phyloP scores from a whole-genome alignment of 2,797 vertebrate genomes.

The Semaprochilodus insignis region DNA sequence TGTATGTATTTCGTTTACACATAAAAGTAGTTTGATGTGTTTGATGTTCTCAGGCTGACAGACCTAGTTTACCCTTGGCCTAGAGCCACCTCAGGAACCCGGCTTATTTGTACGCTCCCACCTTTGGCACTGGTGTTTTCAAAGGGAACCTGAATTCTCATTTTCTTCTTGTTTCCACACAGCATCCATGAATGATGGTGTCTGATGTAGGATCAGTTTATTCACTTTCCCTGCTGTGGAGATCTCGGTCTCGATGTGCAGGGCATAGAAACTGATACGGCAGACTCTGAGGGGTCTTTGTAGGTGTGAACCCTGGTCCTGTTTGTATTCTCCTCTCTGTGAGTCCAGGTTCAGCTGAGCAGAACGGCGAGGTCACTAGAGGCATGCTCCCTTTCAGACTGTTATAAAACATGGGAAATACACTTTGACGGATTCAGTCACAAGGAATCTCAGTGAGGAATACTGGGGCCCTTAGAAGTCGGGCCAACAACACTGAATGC shows the following conservation, averaged over 20 bases:
- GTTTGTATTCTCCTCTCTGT: not conserved
- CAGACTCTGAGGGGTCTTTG: not conserved
- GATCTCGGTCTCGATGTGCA: not conserved
- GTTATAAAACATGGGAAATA: not conserved
- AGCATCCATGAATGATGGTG: not conserved
- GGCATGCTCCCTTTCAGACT: slow-evolving; percentile 11
- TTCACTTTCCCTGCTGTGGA: not conserved
- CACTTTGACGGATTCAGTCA: slow-evolving; percentile 36
- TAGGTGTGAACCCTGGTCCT: slow-evolving; percentile 10
- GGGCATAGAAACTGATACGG: not conserved
- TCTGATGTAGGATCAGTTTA: not conserved
- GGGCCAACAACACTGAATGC: not conserved
- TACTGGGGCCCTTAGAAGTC: not conserved
- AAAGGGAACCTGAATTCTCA: not conserved
- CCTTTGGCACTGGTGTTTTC: not conserved
- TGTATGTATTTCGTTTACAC: not conserved
- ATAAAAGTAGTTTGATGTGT: not conserved
- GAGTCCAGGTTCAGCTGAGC: slow-evolving; percentile 1
- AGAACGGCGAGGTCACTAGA: slow-evolving; percentile 15
- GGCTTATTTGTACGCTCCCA: not conserved
- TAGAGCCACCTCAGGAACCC: not conserved
- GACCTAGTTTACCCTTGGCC: slow-evolving; percentile 3
- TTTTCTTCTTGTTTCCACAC: not conserved
- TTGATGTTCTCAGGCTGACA: not conserved
- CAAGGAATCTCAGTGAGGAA: not conserved